phyloP scores from a whole-genome alignment of 2,797 vertebrate species.

The Xerus rutilus region DNA sequence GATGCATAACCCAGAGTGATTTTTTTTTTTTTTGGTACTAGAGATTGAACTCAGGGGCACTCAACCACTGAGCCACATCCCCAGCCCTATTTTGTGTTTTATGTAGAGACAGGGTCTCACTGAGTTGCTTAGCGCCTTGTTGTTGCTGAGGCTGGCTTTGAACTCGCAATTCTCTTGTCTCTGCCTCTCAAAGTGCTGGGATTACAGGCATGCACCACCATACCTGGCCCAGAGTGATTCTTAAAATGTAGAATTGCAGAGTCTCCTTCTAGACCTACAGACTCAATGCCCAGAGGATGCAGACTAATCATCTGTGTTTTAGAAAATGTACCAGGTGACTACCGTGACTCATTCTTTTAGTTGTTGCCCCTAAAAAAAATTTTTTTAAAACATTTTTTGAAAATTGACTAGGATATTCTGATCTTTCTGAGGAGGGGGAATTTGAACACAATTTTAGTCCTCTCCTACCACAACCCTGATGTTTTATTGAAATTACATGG shows the following conservation, averaged over 20 bases:
- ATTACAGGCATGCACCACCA: no score
- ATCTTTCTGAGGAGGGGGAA: no score
- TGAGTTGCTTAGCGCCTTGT: no score
- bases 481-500: not conserved
- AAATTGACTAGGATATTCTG: not conserved
- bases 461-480: not conserved
- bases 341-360: not conserved
- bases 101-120: no score
- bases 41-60: no score
- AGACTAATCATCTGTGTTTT: not conserved
- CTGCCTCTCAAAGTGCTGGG: no score
- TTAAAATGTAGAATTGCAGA: not conserved
- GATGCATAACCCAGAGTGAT: not conserved
- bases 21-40: not conserved
- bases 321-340: not conserved
- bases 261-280: not conserved
- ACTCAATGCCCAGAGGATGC: not conserved
- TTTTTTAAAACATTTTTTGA: conserved; percentile 9
- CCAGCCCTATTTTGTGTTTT: no score
- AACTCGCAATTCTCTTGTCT: no score
- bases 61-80: no score
- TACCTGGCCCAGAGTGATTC: not conserved
- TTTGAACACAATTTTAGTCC: not conserved
- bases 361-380: not conserved
- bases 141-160: no score